Conservation (phyloP, 1,140 invertebrate genomes). For the Heliconius hermathena region DNA sequence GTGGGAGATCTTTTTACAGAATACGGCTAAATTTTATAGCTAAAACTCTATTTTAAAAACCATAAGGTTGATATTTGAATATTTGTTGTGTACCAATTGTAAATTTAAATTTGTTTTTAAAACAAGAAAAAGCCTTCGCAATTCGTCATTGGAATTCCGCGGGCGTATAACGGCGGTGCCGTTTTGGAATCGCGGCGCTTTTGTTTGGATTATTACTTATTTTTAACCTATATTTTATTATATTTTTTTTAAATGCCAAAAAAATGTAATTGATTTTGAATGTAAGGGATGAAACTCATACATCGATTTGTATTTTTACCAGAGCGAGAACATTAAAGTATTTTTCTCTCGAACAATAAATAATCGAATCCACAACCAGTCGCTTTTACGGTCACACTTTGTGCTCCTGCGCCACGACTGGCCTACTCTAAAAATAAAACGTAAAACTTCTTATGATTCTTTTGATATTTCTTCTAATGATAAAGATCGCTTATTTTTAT, state of each 20-base stretch:
- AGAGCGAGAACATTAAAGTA: no score
- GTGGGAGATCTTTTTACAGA: slow-evolving; percentile 57
- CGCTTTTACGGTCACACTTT: no score
- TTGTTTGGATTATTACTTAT: slow-evolving; percentile 36
- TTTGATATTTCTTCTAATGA: no score
- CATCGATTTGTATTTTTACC: no score
- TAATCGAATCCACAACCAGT: no score
- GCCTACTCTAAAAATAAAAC: no score
- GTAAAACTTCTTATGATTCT: no score
- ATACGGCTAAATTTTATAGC: background rate
- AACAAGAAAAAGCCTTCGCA: slow-evolving; percentile 77
- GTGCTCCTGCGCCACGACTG: no score
- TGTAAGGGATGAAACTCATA: no score
- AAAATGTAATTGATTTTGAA: no score
- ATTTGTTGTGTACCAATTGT: slow-evolving; percentile 3
- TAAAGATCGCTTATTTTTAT: no score
- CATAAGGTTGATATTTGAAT: slow-evolving; percentile 39
- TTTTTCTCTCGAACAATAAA: no score
- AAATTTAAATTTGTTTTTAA: slow-evolving; percentile 50
- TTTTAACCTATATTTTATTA: background rate
- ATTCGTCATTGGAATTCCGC: slow-evolving; percentile 78
- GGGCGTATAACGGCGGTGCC: slow-evolving; percentile 66
- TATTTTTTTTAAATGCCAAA: background rate
- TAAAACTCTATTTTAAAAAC: background rate
- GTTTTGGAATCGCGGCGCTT: slow-evolving; percentile 49